Evolutionary conservation across 2,888 invertebrate species (phyloP).

Genomic region (Aphelenchoides bicaudatus): DNA sequence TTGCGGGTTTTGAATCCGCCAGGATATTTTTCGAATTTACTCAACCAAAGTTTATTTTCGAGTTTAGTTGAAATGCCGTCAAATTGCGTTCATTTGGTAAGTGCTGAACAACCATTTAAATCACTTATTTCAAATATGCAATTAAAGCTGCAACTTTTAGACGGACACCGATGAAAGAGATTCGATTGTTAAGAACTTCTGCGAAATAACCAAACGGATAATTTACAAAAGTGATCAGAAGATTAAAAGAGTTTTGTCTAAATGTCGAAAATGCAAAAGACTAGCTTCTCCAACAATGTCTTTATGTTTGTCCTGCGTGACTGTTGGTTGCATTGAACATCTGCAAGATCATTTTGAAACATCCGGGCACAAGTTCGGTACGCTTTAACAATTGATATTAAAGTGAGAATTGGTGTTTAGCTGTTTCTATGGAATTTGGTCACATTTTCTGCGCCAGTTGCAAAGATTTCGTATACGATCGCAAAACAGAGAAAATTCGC

Average conservation of each 20-base stretch:
- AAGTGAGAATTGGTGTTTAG: slow-evolving; percentile 19
- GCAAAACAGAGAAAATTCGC: slow-evolving; percentile 33
- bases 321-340: slow-evolving; percentile 36
- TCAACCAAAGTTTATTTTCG: neutral
- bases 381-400: neutral
- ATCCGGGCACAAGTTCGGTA: slow-evolving; percentile 33
- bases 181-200: slow-evolving; percentile 22
- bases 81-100: neutral
- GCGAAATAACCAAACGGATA: slow-evolving; percentile 26
- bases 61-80: slow-evolving; percentile 1
- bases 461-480: slow-evolving; percentile 84
- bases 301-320: slow-evolving; percentile 38
- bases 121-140: too few species aligned
- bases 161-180: slow-evolving; percentile 25
- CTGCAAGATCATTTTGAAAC: slow-evolving; percentile 30
- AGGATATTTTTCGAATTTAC: neutral
- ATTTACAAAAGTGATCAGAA: slow-evolving; percentile 26
- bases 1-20: too few species aligned
- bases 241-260: slow-evolving; percentile 8
- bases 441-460: slow-evolving; percentile 79
- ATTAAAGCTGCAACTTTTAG: too few species aligned
- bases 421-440: slow-evolving; percentile 36
- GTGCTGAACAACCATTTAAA: too few species aligned
- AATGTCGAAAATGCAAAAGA: slow-evolving; percentile 26
- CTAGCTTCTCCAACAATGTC: slow-evolving; percentile 26